These are phyloP conservation scores for Ischnus inquisitorius DNA, from an alignment of 2,888 invertebrate genomes.

Conservation along the genomic window DNA sequence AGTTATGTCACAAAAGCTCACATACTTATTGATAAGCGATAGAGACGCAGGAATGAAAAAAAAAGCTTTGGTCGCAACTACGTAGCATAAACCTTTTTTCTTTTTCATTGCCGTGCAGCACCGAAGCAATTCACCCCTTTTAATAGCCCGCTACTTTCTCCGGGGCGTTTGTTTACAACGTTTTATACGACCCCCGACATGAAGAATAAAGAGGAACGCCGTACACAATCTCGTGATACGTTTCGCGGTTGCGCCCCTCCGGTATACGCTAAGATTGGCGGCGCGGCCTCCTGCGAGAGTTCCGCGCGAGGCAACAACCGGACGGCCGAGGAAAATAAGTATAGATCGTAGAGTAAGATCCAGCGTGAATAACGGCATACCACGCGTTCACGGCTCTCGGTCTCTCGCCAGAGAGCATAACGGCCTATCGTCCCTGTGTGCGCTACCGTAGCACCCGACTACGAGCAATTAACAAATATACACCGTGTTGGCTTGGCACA, in stretches of 20 bases:
- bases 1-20: background rate
- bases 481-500: constrained; percentile 8
- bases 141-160: constrained; percentile 28
- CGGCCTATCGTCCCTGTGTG: constrained; percentile 19
- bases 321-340: constrained; percentile 21
- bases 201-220: constrained; percentile 26
- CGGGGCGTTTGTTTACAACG: constrained; percentile 35
- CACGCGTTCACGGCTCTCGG: constrained; percentile 7
- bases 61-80: background rate
- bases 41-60: background rate
- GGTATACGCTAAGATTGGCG: constrained; percentile 31
- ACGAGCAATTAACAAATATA: constrained; percentile 45
- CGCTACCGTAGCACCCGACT: constrained; percentile 1
- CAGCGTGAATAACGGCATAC: constrained; percentile 47
- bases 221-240: constrained; percentile 47
- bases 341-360: constrained; percentile 48
- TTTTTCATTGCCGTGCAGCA: background rate
- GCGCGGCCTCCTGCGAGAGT: background rate
- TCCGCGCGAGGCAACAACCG: constrained; percentile 7
- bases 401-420: constrained; percentile 21
- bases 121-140: constrained; percentile 12
- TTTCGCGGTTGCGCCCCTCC: constrained; percentile 4
- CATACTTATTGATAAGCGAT: background rate
- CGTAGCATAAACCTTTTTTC: constrained; percentile 10
- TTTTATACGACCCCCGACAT: constrained; percentile 35